Conservation (phyloP, 2,113 vertebrate species). For the Genyomyrus donnyi region DNA sequence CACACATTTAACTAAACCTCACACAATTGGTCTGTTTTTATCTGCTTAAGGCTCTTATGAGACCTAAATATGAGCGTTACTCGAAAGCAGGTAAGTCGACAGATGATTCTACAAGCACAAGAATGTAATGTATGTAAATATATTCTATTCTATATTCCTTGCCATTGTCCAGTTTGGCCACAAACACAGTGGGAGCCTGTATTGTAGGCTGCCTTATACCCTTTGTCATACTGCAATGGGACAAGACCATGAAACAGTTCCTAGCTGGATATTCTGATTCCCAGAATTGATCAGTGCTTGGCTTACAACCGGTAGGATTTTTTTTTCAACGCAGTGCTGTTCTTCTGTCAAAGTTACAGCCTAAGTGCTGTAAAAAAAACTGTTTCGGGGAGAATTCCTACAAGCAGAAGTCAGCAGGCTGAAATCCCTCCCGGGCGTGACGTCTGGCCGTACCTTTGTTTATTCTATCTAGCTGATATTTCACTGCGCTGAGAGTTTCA, state of each 20-base stretch:
- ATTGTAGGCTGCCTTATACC: not conserved
- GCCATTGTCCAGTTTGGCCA: not conserved
- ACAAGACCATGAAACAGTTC: not conserved
- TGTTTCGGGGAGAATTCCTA: not conserved
- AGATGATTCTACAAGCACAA: not conserved
- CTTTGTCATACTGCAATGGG: not conserved
- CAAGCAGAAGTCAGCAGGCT: not conserved
- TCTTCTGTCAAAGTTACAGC: constrained; percentile 1
- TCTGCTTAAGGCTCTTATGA: not conserved
- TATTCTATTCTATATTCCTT: not conserved
- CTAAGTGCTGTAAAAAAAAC: not conserved
- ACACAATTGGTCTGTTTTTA: not conserved
- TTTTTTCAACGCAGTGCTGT: not conserved
- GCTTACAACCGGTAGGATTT: not conserved
- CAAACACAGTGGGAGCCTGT: not conserved
- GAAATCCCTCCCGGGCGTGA: not conserved
- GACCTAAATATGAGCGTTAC: not conserved
- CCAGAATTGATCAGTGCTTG: not conserved
- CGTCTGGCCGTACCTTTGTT: not conserved
- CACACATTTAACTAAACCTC: not conserved
- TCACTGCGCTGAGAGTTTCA: constrained; percentile 21
- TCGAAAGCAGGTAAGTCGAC: not conserved
- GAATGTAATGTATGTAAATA: not conserved
- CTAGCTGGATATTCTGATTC: not conserved
- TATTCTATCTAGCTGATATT: not conserved